Percentiles rank a stretch among this genome's conserved stretches.
These are phyloP conservation scores for Amaurobius ferox DNA, from an alignment of 2,888 invertebrate species.

Conservation along the genomic window DNA sequence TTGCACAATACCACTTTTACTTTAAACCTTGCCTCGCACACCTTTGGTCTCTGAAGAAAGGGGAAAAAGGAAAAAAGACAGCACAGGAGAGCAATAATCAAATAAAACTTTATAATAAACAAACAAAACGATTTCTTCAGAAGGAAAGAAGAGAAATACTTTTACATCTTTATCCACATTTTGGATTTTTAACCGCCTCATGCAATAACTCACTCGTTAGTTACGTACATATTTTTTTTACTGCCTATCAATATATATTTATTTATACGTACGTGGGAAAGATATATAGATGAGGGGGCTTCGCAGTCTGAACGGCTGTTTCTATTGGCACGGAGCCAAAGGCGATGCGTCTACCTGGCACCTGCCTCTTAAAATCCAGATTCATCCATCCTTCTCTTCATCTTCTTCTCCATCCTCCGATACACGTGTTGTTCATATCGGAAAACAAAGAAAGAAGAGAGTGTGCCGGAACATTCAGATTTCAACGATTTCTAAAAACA, in stretches of 20 bases:
- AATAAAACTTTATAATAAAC: not conserved
- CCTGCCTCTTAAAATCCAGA: slow-evolving; percentile 42
- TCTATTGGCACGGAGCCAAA: slow-evolving; percentile 48
- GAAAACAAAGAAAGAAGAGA: slow-evolving; percentile 16
- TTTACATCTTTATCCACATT: not conserved
- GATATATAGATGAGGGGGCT: not conserved
- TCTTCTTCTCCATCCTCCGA: not conserved
- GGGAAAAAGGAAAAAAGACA: too few species aligned
- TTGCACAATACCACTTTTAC: too few species aligned
- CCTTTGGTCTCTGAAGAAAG: too few species aligned
- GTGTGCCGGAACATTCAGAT: not conserved
- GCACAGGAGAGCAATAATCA: too few species aligned
- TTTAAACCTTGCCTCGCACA: too few species aligned
- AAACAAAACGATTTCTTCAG: not conserved
- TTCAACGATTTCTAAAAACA: too few species aligned
- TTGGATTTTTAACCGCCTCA: not conserved
- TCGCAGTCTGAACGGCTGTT: not conserved
- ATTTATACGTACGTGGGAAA: slow-evolving; percentile 1
- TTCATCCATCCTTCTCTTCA: slow-evolving; percentile 7
- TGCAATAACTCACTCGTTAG: slow-evolving; percentile 14
- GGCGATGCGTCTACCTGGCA: slow-evolving; percentile 23
- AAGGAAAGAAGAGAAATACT: not conserved
- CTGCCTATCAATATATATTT: slow-evolving; percentile 10
- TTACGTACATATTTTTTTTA: not conserved
- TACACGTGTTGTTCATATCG: slow-evolving; percentile 32